phyloP scores from a whole-genome alignment of 2,797 vertebrate species.

The Aphelocoma californica region DNA sequence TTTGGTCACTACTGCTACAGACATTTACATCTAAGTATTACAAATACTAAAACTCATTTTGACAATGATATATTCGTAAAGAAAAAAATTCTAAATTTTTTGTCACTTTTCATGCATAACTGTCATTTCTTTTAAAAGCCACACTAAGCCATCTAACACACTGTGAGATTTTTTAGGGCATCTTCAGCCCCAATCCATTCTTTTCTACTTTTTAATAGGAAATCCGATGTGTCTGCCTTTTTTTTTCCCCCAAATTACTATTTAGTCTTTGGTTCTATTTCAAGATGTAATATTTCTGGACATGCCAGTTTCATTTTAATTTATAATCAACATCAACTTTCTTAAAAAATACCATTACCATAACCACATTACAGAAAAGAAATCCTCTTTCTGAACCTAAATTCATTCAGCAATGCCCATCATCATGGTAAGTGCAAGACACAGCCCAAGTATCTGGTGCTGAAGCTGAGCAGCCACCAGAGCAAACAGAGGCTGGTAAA shows the following conservation, averaged over 20 bases:
- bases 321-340: neutral
- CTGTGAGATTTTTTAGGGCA: neutral
- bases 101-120: neutral
- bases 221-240: accelerated
- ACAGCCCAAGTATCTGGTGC: neutral
- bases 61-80: neutral
- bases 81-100: neutral
- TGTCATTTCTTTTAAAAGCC: neutral
- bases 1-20: neutral
- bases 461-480: neutral
- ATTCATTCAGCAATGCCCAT: neutral
- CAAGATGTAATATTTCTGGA: neutral
- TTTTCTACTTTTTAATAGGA: neutral
- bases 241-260: neutral
- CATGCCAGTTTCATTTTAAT: neutral
- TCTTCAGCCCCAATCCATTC: neutral
- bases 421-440: neutral
- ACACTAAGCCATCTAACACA: neutral
- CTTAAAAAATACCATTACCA: neutral
- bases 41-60: neutral
- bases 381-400: neutral
- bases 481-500: neutral
- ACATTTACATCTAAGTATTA: neutral
- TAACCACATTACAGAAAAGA: neutral
- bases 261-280: neutral